These are phyloP conservation scores for Dreissena polymorpha DNA, from an alignment of 1,140 invertebrate genomes.

Conservation along the genomic window DNA sequence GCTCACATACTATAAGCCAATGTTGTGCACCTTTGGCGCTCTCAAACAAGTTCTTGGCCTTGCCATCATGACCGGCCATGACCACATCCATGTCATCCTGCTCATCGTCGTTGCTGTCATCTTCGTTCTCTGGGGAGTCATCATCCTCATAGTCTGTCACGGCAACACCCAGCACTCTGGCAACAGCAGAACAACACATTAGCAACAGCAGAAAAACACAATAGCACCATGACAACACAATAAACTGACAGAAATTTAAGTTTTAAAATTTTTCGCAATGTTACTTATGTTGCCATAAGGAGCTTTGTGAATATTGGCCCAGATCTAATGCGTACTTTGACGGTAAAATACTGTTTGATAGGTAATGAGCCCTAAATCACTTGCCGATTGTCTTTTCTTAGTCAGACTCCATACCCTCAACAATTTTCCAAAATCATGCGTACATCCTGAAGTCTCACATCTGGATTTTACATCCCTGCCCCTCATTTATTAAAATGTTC, in stretches of 20 bases:
- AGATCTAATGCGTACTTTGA: no score
- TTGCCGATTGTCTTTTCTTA: no score
- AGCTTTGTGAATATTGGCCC: no score
- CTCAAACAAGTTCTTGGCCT: constrained; percentile 37
- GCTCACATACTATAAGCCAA: neutral
- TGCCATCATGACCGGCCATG: neutral
- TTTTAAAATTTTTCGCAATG: neutral
- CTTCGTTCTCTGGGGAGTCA: neutral
- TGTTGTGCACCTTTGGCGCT: constrained; percentile 40
- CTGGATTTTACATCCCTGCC: no score
- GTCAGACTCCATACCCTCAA: no score
- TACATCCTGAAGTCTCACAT: no score
- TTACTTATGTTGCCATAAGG: no score
- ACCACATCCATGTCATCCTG: neutral
- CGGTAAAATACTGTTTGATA: no score
- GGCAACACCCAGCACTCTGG: constrained; percentile 42
- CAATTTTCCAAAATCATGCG: no score
- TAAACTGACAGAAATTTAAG: neutral
- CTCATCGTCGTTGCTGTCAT: constrained; percentile 33
- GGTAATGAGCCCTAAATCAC: no score
- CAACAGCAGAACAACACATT: constrained; percentile 5
- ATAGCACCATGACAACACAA: neutral
- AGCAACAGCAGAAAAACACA: neutral
- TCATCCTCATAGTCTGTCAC: constrained; percentile 43
- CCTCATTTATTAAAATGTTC: no score